phyloP scores from a whole-genome alignment of 2,888 invertebrate genomes.

The Drosophila anomelani region DNA sequence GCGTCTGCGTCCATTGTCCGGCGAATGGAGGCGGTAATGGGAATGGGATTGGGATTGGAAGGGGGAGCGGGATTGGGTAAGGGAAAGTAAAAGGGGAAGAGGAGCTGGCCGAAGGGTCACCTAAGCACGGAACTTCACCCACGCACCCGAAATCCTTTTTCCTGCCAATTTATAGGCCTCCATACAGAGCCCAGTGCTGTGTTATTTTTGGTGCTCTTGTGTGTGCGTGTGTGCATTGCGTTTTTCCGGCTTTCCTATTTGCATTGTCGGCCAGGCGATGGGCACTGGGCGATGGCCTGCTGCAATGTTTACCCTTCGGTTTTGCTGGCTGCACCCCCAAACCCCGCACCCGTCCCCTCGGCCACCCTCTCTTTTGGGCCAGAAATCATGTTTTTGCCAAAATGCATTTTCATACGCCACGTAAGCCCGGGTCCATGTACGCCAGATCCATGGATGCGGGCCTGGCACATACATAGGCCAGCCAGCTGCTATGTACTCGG shows the following conservation, averaged over 20 bases:
- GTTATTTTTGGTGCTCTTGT: slow-evolving; percentile 16
- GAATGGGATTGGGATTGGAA: background rate
- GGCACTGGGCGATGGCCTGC: slow-evolving; percentile 35
- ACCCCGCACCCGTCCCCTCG: background rate
- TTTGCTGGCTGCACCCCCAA: slow-evolving; percentile 54
- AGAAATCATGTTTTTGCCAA: slow-evolving; percentile 74
- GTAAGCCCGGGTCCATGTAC: slow-evolving; percentile 59
- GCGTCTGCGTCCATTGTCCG: slow-evolving; percentile 60
- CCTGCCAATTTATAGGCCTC: slow-evolving; percentile 68
- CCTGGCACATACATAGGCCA: slow-evolving; percentile 31
- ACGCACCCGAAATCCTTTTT: slow-evolving; percentile 55
- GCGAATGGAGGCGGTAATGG: slow-evolving; percentile 1
- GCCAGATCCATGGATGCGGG: slow-evolving; percentile 59
- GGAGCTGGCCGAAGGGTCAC: slow-evolving; percentile 14
- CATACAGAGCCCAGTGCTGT: slow-evolving; percentile 6
- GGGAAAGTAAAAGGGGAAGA: background rate
- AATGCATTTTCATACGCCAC: slow-evolving; percentile 77
- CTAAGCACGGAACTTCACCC: slow-evolving; percentile 58
- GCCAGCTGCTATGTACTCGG: slow-evolving; percentile 35
- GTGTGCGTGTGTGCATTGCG: slow-evolving; percentile 49
- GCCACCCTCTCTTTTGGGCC: background rate
- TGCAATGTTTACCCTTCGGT: slow-evolving; percentile 74
- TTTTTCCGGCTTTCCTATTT: slow-evolving; percentile 72
- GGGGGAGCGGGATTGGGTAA: background rate
- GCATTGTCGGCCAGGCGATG: slow-evolving; percentile 61